Conservation (phyloP, 64 coral and sea anemone genomes). For the Actinia equina region DNA sequence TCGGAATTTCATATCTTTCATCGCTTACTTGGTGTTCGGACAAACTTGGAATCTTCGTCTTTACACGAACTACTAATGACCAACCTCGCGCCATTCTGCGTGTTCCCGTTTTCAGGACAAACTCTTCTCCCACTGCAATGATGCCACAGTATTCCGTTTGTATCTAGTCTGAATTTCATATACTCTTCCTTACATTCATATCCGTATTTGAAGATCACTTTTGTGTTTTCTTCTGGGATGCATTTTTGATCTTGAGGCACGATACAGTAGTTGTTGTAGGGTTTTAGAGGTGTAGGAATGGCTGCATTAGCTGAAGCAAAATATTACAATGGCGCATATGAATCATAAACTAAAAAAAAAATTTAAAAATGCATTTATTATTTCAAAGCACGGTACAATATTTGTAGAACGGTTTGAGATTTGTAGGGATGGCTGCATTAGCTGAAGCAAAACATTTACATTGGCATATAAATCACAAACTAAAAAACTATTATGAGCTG, state of each 20-base stretch:
- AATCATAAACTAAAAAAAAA: no score
- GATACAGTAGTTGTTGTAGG: conserved; percentile 51
- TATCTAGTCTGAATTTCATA: conserved; percentile 56
- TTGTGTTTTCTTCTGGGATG: conserved; percentile 13
- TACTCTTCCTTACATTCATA: conserved; percentile 40
- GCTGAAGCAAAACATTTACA: not conserved
- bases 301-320: conserved; percentile 31
- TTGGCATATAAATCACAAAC: no score
- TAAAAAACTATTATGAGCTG: no score
- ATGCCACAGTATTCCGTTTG: conserved; percentile 63
- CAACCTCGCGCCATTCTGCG: conserved; percentile 35
- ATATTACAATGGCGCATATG: no score
- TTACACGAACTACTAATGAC: conserved; percentile 59
- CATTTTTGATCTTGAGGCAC: conserved; percentile 32
- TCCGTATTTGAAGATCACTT: conserved; percentile 36
- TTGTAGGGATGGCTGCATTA: conserved; percentile 48
- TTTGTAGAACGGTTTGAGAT: conserved; percentile 37
- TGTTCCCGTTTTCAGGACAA: conserved; percentile 56
- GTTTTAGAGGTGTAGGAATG: conserved; percentile 49
- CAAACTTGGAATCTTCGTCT: conserved; percentile 48
- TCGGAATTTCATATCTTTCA: not conserved
- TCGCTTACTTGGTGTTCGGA: conserved; percentile 48
- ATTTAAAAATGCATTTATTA: not conserved
- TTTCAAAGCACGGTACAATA: conserved; percentile 46
- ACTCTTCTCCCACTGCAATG: conserved; percentile 56